These are phyloP conservation scores for Agapostemon virescens DNA, from an alignment of 2,888 invertebrate genomes.

Conservation along the genomic window DNA sequence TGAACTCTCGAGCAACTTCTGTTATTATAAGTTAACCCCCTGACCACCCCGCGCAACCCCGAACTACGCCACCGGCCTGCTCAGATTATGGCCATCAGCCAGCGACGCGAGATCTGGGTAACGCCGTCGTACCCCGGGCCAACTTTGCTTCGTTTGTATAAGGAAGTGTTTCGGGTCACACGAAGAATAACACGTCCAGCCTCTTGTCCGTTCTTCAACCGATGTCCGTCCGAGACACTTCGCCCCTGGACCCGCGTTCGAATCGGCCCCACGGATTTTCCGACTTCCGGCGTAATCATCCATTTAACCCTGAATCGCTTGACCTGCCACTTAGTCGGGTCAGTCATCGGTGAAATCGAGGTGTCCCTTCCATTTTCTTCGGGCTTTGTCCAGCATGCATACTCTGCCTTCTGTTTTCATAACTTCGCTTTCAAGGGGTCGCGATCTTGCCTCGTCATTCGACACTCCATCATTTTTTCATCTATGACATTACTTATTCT, in stretches of 20 bases:
- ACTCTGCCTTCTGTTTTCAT: background rate
- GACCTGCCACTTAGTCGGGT: background rate
- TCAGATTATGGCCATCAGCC: conserved; percentile 80
- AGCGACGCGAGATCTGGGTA: conserved; percentile 75
- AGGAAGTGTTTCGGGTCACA: conserved; percentile 75
- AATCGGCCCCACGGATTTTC: conserved; percentile 7
- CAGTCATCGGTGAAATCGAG: conserved; percentile 1
- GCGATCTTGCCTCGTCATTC: too few species aligned
- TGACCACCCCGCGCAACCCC: conserved; percentile 50
- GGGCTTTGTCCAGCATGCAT: background rate
- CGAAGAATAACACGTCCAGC: conserved; percentile 79
- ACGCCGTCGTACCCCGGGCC: conserved; percentile 67
- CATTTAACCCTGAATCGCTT: conserved; percentile 3
- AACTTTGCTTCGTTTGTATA: conserved; percentile 77
- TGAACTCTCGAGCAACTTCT: conserved; percentile 79
- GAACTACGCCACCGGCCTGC: conserved; percentile 62
- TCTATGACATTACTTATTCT: too few species aligned
- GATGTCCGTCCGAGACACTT: conserved; percentile 41
- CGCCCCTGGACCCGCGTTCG: conserved; percentile 44
- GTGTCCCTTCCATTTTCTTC: background rate
- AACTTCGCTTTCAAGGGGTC: background rate
- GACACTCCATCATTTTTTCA: too few species aligned
- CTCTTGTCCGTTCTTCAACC: conserved; percentile 69
- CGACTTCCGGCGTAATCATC: conserved; percentile 31
- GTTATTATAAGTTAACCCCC: conserved; percentile 81